These are phyloP conservation scores for Volucella inflata DNA, from an alignment of 2,888 invertebrate species.

Conservation along the genomic window DNA sequence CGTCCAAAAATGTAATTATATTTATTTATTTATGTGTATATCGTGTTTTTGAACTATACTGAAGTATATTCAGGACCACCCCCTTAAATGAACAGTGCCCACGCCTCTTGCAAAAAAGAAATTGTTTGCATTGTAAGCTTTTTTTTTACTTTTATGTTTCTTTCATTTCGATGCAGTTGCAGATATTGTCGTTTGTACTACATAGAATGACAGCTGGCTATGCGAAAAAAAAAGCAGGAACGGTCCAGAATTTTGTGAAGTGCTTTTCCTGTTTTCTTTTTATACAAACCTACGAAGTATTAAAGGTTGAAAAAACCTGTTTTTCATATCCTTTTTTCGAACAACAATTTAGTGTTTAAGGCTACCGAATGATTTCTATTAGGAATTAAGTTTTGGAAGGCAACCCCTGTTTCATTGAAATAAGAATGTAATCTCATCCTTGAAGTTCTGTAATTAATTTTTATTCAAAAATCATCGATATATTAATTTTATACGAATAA, in stretches of 20 bases:
- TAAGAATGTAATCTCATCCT: too few species aligned
- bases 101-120: slow-evolving; percentile 55
- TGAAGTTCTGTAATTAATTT: too few species aligned
- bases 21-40: slow-evolving; percentile 19
- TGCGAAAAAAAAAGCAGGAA: not conserved
- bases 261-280: not conserved
- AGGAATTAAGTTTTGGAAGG: too few species aligned
- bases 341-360: too few species aligned
- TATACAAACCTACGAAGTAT: not conserved
- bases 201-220: slow-evolving; percentile 19
- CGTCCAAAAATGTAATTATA: slow-evolving; percentile 22
- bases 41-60: slow-evolving; percentile 7
- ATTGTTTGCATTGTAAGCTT: slow-evolving; percentile 60
- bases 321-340: too few species aligned
- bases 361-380: too few species aligned
- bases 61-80: slow-evolving; percentile 31
- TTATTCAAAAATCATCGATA: too few species aligned
- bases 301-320: not conserved
- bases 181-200: slow-evolving; percentile 60
- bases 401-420: too few species aligned
- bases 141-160: slow-evolving; percentile 1
- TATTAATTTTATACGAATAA: too few species aligned
- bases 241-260: slow-evolving; percentile 10
- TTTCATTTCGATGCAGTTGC: slow-evolving; percentile 32
- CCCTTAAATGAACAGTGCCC: slow-evolving; percentile 60